Evolutionary conservation across 2,113 vertebrate genomes (phyloP).

Genomic region (Platichthys flesus): DNA sequence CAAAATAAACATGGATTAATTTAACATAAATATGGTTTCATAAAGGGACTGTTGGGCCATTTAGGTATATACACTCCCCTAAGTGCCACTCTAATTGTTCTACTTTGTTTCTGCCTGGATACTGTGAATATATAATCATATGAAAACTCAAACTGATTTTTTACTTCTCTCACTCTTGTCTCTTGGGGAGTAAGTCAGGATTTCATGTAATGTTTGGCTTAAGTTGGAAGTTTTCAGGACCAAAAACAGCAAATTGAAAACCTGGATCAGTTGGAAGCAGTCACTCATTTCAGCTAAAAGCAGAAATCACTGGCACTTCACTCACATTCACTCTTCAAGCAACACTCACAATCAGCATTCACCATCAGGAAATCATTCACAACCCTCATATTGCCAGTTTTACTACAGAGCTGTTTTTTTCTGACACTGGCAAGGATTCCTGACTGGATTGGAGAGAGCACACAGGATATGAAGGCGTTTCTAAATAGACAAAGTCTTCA

Average conservation of each 20-base stretch:
- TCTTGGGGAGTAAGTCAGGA: background rate
- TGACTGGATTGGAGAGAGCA: background rate
- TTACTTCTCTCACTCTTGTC: background rate
- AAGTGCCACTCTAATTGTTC: too few species aligned
- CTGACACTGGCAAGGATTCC: background rate
- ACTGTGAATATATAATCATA: background rate
- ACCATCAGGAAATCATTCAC: constrained; percentile 7
- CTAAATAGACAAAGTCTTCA: background rate
- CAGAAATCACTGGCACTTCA: background rate
- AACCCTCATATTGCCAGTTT: background rate
- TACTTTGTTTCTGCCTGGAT: too few species aligned
- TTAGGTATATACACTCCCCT: too few species aligned
- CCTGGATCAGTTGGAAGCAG: background rate
- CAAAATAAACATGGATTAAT: too few species aligned
- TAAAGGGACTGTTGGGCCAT: too few species aligned
- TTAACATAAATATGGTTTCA: too few species aligned
- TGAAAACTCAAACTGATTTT: background rate
- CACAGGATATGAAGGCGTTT: background rate
- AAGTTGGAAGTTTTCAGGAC: background rate
- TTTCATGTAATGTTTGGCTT: background rate
- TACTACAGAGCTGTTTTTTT: background rate
- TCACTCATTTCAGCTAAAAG: background rate
- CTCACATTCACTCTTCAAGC: background rate
- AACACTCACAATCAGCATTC: constrained; percentile 7
- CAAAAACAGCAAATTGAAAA: constrained; percentile 2